Conservation (phyloP, 1,140 invertebrate genomes). For the Oryctes rhinoceros region DNA sequence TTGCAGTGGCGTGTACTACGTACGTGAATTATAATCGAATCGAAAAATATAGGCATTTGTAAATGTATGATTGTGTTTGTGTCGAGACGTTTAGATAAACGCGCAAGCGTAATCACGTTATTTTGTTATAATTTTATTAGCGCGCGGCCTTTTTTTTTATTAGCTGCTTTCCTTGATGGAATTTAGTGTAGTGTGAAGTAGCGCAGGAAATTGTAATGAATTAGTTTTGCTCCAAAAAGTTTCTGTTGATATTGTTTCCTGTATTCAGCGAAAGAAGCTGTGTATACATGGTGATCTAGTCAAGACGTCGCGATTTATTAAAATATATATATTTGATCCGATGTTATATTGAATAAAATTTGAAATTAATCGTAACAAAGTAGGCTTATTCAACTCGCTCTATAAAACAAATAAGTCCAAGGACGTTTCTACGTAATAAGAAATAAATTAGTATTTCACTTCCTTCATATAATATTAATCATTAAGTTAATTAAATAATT, state of each 20-base stretch:
- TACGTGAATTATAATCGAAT: background rate
- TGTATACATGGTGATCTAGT: background rate
- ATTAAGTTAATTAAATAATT: too few relatives aligned
- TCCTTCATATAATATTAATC: too few relatives aligned
- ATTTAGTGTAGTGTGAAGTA: constrained; percentile 21
- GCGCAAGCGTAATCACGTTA: background rate
- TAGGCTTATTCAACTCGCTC: too few relatives aligned
- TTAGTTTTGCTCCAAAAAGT: constrained; percentile 24
- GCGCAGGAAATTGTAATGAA: constrained; percentile 21
- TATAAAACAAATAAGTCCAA: too few relatives aligned
- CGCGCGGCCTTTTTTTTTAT: background rate
- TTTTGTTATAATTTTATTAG: background rate
- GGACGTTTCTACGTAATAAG: too few relatives aligned
- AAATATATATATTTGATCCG: too few relatives aligned
- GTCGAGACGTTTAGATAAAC: background rate
- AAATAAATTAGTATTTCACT: too few relatives aligned
- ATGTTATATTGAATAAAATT: too few relatives aligned
- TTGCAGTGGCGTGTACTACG: background rate
- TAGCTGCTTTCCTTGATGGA: background rate
- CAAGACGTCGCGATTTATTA: too few relatives aligned
- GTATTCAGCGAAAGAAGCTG: background rate
- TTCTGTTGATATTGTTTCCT: constrained; percentile 3
- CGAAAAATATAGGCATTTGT: background rate
- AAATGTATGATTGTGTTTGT: background rate
- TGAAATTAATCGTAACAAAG: too few relatives aligned